These are phyloP conservation scores for Ophion ellenae DNA, from an alignment of 2,888 invertebrate genomes.

Conservation along the genomic window DNA sequence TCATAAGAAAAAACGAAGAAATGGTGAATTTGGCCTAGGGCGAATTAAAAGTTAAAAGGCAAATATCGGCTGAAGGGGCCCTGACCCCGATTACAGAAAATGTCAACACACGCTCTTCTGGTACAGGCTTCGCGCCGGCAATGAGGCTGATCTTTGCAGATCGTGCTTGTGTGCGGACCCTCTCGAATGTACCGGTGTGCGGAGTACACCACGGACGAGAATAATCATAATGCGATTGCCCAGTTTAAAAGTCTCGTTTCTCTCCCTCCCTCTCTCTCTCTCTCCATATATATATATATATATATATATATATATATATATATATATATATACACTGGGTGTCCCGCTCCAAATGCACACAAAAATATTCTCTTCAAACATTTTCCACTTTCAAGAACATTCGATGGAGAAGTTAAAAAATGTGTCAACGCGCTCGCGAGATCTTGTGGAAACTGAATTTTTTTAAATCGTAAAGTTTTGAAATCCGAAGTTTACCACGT, in stretches of 20 bases:
- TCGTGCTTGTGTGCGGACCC: constrained; percentile 47
- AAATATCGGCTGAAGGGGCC: constrained; percentile 75
- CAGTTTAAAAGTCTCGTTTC: constrained; percentile 40
- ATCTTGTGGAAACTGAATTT: no score
- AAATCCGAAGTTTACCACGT: no score
- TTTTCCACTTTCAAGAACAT: no score
- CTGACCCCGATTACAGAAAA: constrained; percentile 83
- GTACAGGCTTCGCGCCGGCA: constrained; percentile 52
- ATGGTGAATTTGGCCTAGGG: constrained; percentile 72
- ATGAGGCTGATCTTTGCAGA: constrained; percentile 55
- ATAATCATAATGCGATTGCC: constrained; percentile 54
- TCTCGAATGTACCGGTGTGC: constrained; percentile 37
- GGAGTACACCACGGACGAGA: constrained; percentile 23
- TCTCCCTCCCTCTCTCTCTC: background rate
- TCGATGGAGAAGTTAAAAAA: no score
- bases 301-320: no score
- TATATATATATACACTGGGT: no score
- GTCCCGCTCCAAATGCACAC: no score
- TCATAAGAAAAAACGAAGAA: constrained; percentile 18
- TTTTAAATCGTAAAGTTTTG: no score
- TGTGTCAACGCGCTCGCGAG: no score
- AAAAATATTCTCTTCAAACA: no score
- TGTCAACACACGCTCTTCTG: constrained; percentile 79
- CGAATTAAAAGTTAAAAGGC: constrained; percentile 78
- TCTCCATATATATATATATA: background rate